A percentile compares a stretch with the other conserved stretches of the same genome.
Conservation (phyloP, 2,797 vertebrate genomes). For the Emydoidea blandingii region DNA sequence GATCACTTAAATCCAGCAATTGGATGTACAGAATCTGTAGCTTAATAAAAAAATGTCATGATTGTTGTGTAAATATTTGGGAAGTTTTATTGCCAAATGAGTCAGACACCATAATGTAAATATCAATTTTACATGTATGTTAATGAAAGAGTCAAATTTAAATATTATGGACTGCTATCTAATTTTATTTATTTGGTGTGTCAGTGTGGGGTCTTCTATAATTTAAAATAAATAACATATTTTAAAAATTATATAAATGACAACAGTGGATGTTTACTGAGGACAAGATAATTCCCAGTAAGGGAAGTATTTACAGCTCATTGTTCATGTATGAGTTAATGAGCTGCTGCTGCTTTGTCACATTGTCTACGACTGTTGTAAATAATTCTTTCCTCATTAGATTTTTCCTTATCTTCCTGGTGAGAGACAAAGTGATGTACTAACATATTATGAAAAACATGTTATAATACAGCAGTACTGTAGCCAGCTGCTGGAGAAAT, state of each 20-base stretch:
- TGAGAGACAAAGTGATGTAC: slow-evolving; percentile 54
- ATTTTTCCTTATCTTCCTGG: slow-evolving; percentile 8
- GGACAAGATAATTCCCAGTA: background rate
- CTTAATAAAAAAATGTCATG: background rate
- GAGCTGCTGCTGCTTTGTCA: slow-evolving; percentile 47
- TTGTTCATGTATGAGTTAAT: slow-evolving; percentile 5
- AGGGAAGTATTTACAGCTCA: slow-evolving; percentile 3
- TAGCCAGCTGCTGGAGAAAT: slow-evolving; percentile 43
- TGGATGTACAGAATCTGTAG: background rate
- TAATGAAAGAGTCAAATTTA: background rate
- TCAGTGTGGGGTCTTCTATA: slow-evolving; percentile 9
- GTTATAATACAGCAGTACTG: slow-evolving; percentile 11
- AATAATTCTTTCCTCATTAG: slow-evolving; percentile 67
- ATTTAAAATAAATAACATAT: background rate
- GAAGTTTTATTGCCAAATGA: background rate
- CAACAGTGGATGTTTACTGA: slow-evolving; percentile 23
- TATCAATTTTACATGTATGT: background rate
- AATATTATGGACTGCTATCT: slow-evolving; percentile 4
- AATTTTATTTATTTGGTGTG: background rate
- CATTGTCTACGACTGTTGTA: slow-evolving; percentile 58
- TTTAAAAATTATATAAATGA: background rate
- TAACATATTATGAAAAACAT: slow-evolving; percentile 56
- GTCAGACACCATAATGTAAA: background rate
- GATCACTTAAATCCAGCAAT: background rate
- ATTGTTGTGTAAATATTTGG: background rate